Conservation (phyloP, 2,797 vertebrate genomes). For the Aldrovandia affinis region DNA sequence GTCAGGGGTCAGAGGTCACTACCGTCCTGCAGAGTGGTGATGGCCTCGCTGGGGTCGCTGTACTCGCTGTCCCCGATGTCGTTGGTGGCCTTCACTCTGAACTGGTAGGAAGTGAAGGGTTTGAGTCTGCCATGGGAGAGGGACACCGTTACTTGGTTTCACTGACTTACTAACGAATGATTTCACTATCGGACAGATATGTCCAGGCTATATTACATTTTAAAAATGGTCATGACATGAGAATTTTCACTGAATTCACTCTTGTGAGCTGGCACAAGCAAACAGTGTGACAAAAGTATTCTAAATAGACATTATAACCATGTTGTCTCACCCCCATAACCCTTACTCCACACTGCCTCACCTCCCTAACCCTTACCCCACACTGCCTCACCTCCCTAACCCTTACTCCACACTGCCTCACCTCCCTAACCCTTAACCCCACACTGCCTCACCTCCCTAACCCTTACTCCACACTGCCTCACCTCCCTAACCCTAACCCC, state of each 20-base stretch:
- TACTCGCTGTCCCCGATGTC: constrained; percentile 88
- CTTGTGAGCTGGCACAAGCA: too few relatives aligned
- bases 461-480: too few relatives aligned
- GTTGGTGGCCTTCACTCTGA: constrained; percentile 84
- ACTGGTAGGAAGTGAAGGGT: constrained; percentile 83
- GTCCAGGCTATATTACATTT: background rate
- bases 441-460: too few relatives aligned
- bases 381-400: too few relatives aligned
- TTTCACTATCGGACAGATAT: background rate
- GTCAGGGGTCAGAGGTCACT: constrained; percentile 52
- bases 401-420: too few relatives aligned
- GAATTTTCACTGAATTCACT: background rate
- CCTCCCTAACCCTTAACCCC: too few relatives aligned
- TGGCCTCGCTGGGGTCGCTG: constrained; percentile 81
- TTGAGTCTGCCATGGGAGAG: constrained; percentile 68
- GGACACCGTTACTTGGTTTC: background rate
- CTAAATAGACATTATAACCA: too few relatives aligned
- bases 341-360: too few relatives aligned
- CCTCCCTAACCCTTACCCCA: too few relatives aligned
- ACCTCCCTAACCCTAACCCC: too few relatives aligned
- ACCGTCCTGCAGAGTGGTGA: constrained; percentile 87
- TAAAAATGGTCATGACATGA: background rate
- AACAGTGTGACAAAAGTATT: too few relatives aligned
- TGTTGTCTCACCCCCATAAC: too few relatives aligned
- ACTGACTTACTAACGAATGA: background rate